Percentiles rank a stretch among this genome's conserved stretches.
phyloP scores from a whole-genome alignment of 2,797 vertebrate species.

The Huso huso region DNA sequence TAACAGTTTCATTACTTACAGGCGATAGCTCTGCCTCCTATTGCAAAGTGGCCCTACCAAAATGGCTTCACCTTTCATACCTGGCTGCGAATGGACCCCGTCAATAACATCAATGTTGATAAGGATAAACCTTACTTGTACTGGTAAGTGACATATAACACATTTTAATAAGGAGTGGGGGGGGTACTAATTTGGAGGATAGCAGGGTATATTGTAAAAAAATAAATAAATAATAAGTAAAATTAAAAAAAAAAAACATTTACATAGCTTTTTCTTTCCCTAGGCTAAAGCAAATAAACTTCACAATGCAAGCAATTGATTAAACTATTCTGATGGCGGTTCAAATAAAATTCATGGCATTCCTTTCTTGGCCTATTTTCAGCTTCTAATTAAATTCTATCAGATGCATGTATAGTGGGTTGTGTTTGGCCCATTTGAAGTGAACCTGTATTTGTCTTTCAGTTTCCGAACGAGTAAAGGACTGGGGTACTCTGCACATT shows the following conservation, averaged over 20 bases:
- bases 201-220: no score
- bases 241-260: no score
- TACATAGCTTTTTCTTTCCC: no score
- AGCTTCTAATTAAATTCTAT: conserved; percentile 43
- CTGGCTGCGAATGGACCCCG: conserved; percentile 94
- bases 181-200: not conserved
- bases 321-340: no score
- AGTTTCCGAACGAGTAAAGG: conserved; percentile 97
- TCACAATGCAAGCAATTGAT: no score
- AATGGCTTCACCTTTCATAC: conserved; percentile 97
- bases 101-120: conserved; percentile 97
- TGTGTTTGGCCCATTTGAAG: conserved; percentile 27
- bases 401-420: conserved; percentile 36
- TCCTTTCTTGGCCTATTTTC: conserved; percentile 34
- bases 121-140: conserved; percentile 98
- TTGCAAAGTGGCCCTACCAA: conserved; percentile 97
- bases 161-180: no score
- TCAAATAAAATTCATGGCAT: no score
- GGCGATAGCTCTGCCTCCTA: conserved; percentile 96
- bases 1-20: conserved; percentile 38
- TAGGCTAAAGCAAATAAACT: no score
- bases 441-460: conserved; percentile 19
- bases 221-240: no score
- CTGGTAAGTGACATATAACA: conserved; percentile 67
- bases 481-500: conserved; percentile 95